Evolutionary conservation across 2,888 invertebrate genomes (phyloP), one percentile per base, ranked within the genome.

Genomic region (Harpalus rubripes): DNA sequence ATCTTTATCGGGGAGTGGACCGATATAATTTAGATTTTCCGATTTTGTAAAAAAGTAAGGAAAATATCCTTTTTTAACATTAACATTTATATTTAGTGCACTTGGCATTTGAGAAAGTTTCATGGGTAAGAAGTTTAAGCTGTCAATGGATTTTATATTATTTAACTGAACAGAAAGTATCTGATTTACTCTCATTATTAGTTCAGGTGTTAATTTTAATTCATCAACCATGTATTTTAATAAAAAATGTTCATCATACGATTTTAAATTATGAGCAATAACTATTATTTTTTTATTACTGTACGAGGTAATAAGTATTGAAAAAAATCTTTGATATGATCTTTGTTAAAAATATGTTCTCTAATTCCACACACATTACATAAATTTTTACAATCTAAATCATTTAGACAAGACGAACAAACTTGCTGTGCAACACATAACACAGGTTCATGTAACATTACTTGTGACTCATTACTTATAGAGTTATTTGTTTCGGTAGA

Each of bases 71-170:
- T 65, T 65, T 12, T 8, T 22, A 3, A 65, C 4, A 16, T 26
- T 74, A 41, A 26, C 32, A 32, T 26, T 22, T 26, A 74, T 26
- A 32, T 74, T 74, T 39, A 74, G 32, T 26, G 18, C 74, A 6
- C 1, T 74, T 2, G 74, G 74, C 74, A 74, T 74, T 74, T 74
- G 26, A 39, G 32, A 26, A 3, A 74, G 32, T 10, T 26, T 16
- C 74, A 74, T 74, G 2, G 74, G 74, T 12, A 74, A 12, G 15
- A 8, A 74, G 10, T 74, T 74, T 39, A 74, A 74, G 32, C 74
- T 74, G 39, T 74, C 74, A 7, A 22, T 26, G 32, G 32, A 74
- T 12, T 74, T 18, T 7, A 74, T 74, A 26, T 74, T 74, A 4
- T 74, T 16, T 32, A 74, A 1, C 4, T n/a, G 7, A 10, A 74